Base-by-base conservation (phyloP, 2,797 vertebrate species). In the Babyrousa celebensis region DNA sequence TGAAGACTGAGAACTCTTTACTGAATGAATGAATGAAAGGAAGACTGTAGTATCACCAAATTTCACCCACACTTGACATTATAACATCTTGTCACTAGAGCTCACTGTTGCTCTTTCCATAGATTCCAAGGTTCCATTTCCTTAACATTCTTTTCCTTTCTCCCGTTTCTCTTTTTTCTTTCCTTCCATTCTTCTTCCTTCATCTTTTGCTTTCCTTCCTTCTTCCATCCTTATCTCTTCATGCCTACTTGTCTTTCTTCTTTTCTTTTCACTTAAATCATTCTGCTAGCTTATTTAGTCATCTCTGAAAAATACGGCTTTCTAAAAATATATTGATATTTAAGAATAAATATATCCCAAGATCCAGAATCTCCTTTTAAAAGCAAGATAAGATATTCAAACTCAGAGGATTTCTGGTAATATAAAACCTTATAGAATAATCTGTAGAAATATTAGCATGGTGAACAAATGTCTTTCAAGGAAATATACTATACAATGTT, bases 1-100 rank as follows among this genome's bases (percentile, higher is more conserved):
- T 62, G 78, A 68, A 3, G 40, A 88, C 12, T 72, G 79, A 89
- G 14, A 43, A 96, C 78, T 82, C 71, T 92, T 92, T 72, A 67
- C 54, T 82, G 62, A 87, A 62, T 43, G 6, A 87, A 62, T 36
- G 6, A 18, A 29, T 12, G 25, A 75, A 48, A 21, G n/a, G 40
- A 67, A 94, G 74, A 84, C n/a, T 79, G 62, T 40, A 11, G 75
- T 67, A 3, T 0, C 15, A 4, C 71, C 75, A 7, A 82, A 82
- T 86, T 70, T 82, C 58, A 52, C 32, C 40, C 56, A 11, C 15
- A 4, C 86, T 95, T 98, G 98, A 97, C 97, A 96, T 98, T 95
- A 96, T 95, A 93, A 7, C 79, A 88, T 92, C 0, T 56, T 90
- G 40, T 97, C 98, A 98, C 98, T 98, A 98, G 98, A 98, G 98